Base-by-base conservation (phyloP, 2,888 invertebrate genomes). In the Campoplex capitator region DNA sequence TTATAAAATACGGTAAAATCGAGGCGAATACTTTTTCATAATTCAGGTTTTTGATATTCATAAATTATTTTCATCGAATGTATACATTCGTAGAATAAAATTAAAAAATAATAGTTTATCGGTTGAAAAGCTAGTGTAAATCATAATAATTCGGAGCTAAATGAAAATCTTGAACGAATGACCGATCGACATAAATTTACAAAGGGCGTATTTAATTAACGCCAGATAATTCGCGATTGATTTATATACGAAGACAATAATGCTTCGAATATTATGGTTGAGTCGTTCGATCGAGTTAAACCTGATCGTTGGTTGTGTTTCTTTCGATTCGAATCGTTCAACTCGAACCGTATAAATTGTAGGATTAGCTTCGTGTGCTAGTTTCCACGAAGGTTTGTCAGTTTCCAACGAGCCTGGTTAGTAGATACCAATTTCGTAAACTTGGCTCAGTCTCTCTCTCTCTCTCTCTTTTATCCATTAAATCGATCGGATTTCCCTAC, bases 371-470 rank as follows among this genome's bases (percentile, higher is more conserved):
- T 54, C 80, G 71, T 71, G 75, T 79, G 77, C 80, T 81, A 84
- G 67, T 83, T 84, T 81, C 81, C 48, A 38, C 70, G 54, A 81
- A 54, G 58, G 76, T 86, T 83, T 86, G 83, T 77, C 84, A 81
- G 71, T 74, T 62, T 73, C 70, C 71, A 80, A 76, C 77, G 73
- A 81, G 73, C 28, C 71, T 23, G 54, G 68, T 35, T 86, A 42
- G 80, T 76, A 48, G 85, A 70, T 80, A 81, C 82, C 84, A 85
- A 85, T 85, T 84, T 79, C 83, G 82, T 83, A 79, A 87, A 84
- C 87, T 84, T 68, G 18, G 48, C 76, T 74, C 51, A 32, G 9
- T 32, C 54, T 28, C 71, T 84, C 45, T 84, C 48, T 28, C 71
- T 65, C 45, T 83, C 28, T 16, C 74, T 51, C 48, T 11, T 68